Evolutionary conservation across 1,140 invertebrate species (phyloP).

Genomic region (Bathynomus jamesi): DNA sequence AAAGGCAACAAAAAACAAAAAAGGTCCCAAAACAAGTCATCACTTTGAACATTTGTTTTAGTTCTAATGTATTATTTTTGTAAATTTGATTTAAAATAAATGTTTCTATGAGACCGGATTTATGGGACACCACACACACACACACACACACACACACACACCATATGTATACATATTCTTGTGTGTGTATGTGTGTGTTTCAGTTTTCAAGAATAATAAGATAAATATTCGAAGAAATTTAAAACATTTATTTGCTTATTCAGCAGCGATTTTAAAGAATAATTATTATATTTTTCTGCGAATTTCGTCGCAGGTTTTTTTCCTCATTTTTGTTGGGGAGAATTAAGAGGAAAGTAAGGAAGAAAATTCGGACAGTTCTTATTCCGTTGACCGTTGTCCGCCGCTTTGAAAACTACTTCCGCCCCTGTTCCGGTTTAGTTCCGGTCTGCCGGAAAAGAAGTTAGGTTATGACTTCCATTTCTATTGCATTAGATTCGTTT

Average conservation of each 20-base stretch:
- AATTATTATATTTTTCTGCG: neutral
- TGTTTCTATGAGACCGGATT: no score
- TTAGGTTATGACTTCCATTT: neutral
- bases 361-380: neutral
- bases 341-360: neutral
- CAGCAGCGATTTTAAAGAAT: neutral
- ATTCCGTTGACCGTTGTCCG: neutral
- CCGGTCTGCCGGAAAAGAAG: neutral
- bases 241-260: neutral
- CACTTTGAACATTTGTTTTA: no score
- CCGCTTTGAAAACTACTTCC: neutral
- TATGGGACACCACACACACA: no score
- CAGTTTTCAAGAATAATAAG: no score
- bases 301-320: neutral
- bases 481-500: neutral
- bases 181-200: no score
- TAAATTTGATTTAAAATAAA: no score
- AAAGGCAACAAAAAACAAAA: no score
- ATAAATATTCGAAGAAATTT: no score
- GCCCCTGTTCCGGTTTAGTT: neutral
- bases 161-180: no score
- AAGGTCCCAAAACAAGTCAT: no score
- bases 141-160: no score
- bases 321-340: neutral
- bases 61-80: no score